Evolutionary conservation across 2,797 vertebrate genomes (phyloP).

Genomic region (Cryptoprocta ferox): DNA sequence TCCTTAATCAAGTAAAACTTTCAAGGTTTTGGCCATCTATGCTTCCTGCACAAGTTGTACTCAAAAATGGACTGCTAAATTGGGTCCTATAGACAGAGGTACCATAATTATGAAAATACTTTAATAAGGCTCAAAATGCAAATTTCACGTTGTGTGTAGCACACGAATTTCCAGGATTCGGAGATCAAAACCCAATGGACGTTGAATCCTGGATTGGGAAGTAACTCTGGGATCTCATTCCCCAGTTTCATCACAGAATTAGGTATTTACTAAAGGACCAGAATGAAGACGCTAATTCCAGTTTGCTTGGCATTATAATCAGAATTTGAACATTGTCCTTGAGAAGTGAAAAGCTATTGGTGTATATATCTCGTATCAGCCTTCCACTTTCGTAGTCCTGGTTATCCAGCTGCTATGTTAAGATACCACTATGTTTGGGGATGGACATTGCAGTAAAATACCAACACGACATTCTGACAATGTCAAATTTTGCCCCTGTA

Average conservation of each 20-base stretch:
- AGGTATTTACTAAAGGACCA: conserved; percentile 67
- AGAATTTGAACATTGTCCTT: conserved; percentile 72
- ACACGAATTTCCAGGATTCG: conserved; percentile 73
- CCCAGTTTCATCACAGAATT: conserved; percentile 55
- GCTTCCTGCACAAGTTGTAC: conserved; percentile 66
- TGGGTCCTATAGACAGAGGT: conserved; percentile 80
- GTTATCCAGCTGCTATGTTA: conserved; percentile 79
- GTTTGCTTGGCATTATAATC: conserved; percentile 64
- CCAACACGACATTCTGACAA: conserved; percentile 70
- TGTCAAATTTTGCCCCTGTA: conserved; percentile 69
- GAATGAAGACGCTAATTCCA: conserved; percentile 75
- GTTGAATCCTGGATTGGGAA: conserved; percentile 70
- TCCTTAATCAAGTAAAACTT: conserved; percentile 80
- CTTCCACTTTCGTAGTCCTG: conserved; percentile 81
- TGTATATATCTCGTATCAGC: conserved; percentile 63
- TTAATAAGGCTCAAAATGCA: conserved; percentile 79
- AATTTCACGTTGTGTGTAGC: conserved; percentile 78
- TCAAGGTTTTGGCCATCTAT: conserved; percentile 2
- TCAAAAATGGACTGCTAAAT: conserved; percentile 79
- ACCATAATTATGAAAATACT: conserved; percentile 76
- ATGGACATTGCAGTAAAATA: conserved; percentile 73
- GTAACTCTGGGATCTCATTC: conserved; percentile 64
- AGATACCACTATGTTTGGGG: conserved; percentile 50
- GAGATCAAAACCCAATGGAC: conserved; percentile 73
- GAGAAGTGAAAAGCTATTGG: conserved; percentile 75